Evolutionary conservation across 1,140 invertebrate genomes (phyloP).

Genomic region (Amyelois transitella): DNA sequence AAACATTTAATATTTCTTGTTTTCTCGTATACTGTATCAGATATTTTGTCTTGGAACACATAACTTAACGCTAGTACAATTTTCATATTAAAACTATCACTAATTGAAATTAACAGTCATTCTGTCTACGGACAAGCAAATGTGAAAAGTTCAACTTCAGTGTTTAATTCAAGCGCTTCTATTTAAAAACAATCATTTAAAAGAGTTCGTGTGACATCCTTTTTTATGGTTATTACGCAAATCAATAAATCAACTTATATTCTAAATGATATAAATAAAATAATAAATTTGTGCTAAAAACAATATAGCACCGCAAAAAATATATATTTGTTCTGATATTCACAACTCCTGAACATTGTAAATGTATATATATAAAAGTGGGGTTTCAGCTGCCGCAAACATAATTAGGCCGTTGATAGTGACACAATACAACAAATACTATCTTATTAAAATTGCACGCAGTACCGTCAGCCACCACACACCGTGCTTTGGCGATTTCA

Average conservation of each 20-base stretch:
- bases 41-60: constrained; percentile 70
- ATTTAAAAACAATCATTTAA: too few species aligned
- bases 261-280: constrained; percentile 35
- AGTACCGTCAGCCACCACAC: constrained; percentile 10
- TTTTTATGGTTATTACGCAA: too few species aligned
- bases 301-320: constrained; percentile 49
- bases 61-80: constrained; percentile 58
- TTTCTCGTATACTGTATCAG: constrained; percentile 70
- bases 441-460: constrained; percentile 60
- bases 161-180: too few species aligned
- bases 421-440: constrained; percentile 41
- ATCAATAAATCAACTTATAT: constrained; percentile 44
- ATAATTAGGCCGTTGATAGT: constrained; percentile 31
- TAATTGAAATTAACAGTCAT: constrained; percentile 40
- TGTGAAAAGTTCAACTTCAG: too few species aligned
- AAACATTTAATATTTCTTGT: constrained; percentile 39
- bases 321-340: constrained; percentile 53
- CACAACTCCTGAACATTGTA: constrained; percentile 38
- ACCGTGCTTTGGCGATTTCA: background rate
- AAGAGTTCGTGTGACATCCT: too few species aligned
- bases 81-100: constrained; percentile 39
- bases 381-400: constrained; percentile 1
- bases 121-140: constrained; percentile 19
- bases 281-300: constrained; percentile 52
- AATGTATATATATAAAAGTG: background rate